Conservation (phyloP, 2,888 invertebrate genomes). For the Oscheius sp. region DNA sequence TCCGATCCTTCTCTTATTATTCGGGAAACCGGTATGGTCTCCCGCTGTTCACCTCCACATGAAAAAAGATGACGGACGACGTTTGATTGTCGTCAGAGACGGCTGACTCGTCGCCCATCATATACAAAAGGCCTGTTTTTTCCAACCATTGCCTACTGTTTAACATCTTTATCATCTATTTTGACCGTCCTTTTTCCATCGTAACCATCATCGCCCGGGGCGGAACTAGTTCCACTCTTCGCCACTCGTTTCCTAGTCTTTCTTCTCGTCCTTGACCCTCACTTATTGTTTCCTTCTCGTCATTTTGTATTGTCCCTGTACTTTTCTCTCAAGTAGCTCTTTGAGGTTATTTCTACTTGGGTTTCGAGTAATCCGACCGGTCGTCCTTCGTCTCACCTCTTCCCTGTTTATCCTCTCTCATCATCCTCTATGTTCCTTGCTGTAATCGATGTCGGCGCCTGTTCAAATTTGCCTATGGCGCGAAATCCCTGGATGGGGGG, state of each 20-base stretch:
- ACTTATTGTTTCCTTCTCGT: background rate
- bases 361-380: background rate
- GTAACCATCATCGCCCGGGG: background rate
- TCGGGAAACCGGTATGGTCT: no score
- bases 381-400: constrained; percentile 16
- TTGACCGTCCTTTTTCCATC: background rate
- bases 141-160: no score
- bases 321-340: background rate
- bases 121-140: no score
- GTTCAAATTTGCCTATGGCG: constrained; percentile 18
- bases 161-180: background rate
- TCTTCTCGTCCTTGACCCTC: constrained; percentile 9
- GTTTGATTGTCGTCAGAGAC: no score
- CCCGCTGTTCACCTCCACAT: no score
- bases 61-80: no score
- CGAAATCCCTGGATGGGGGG: no score
- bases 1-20: no score
- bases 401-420: background rate
- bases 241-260: background rate
- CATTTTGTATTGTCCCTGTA: background rate
- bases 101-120: no score
- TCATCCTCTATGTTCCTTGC: background rate
- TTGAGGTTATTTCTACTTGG: background rate
- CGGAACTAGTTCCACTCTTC: constrained; percentile 4
- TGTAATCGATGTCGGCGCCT: constrained; percentile 23